These are phyloP conservation scores for Pitangus sulphuratus DNA, from an alignment of 2,797 vertebrate species.

Conservation along the genomic window DNA sequence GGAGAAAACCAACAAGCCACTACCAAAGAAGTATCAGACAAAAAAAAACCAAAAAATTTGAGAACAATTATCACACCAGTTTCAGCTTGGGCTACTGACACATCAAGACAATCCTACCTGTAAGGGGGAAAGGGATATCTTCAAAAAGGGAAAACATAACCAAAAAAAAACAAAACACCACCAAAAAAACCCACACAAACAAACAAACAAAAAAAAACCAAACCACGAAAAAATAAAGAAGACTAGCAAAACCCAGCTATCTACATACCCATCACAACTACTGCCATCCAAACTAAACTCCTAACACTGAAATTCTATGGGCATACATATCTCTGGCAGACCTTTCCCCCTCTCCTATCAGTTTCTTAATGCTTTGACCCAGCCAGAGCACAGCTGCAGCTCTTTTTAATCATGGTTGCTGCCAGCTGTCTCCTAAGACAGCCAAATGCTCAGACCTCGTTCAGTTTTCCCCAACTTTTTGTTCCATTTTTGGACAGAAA, in stretches of 20 bases:
- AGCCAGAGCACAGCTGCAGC: constrained; percentile 12
- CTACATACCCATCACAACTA: not conserved
- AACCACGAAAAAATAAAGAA: not conserved
- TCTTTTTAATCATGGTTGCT: constrained; percentile 12
- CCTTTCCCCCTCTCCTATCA: not conserved
- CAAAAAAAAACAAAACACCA: not conserved
- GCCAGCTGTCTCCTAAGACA: not conserved
- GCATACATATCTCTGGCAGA: not conserved
- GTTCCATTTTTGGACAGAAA: not conserved
- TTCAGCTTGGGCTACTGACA: not conserved
- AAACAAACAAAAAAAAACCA: no score
- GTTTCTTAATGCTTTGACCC: not conserved
- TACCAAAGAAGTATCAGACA: not conserved
- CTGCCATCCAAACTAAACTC: not conserved
- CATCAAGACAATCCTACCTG: accelerated
- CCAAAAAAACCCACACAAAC: no score
- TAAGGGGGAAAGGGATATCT: not conserved
- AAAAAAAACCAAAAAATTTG: not conserved
- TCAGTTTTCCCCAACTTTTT: not conserved
- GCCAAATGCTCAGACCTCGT: not conserved
- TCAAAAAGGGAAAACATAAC: not conserved
- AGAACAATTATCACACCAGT: not conserved
- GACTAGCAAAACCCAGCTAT: not conserved
- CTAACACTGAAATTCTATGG: not conserved
- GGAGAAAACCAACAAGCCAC: not conserved